phyloP scores from a whole-genome alignment of 2,113 vertebrate species.

The Brienomyrus longianalis region DNA sequence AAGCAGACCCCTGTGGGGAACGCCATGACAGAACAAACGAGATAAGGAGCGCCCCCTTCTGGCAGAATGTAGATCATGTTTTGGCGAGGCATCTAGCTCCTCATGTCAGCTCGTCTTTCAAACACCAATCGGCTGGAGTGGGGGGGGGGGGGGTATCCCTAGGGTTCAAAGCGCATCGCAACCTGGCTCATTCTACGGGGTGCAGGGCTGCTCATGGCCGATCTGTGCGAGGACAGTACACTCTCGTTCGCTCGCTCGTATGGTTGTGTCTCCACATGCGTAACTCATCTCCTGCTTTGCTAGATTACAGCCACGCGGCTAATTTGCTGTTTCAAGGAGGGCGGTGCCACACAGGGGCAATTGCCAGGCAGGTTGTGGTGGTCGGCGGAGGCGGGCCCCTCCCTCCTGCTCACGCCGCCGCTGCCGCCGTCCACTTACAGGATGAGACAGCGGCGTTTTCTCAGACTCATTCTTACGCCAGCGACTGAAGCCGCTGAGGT shows the following conservation, averaged over 20 bases:
- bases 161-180: conserved; percentile 29
- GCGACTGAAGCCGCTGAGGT: background rate
- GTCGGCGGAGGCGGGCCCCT: background rate
- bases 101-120: background rate
- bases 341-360: conserved; percentile 18
- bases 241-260: background rate
- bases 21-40: background rate
- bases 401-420: conserved; percentile 7
- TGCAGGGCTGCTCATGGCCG: conserved; percentile 24
- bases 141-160: conserved; percentile 13
- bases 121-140: conserved; percentile 19
- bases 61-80: background rate
- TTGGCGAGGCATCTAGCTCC: background rate
- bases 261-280: background rate
- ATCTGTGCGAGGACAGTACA: conserved; percentile 1
- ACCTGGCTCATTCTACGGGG: conserved; percentile 25
- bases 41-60: background rate
- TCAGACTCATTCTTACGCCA: conserved; percentile 12
- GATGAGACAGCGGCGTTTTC: background rate
- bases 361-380: conserved; percentile 16
- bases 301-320: conserved; percentile 31
- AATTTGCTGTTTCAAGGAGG: conserved; percentile 37
- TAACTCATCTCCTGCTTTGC: conserved; percentile 31
- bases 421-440: background rate
- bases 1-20: background rate